Percentiles rank a stretch among this genome's conserved stretches.
Conservation (phyloP, 2,888 invertebrate species). For the Alsophila aescularia region DNA sequence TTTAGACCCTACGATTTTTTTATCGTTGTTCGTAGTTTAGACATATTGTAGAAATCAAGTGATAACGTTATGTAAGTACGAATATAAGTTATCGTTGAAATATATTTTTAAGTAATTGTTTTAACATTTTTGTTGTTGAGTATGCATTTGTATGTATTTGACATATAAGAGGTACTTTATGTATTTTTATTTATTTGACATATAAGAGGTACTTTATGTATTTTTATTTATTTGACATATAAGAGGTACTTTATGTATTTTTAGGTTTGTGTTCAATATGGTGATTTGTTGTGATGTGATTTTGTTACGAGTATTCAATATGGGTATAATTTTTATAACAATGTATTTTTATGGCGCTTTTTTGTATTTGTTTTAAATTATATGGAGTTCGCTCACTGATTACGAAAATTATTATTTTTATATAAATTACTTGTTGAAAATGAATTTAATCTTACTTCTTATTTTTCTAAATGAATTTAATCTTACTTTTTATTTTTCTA, state of each 20-base stretch:
- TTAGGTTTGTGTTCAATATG: conserved; percentile 17
- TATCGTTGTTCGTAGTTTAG: too few species aligned
- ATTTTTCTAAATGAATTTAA: too few species aligned
- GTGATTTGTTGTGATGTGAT: conserved; percentile 36
- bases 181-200: too few species aligned
- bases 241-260: conserved; percentile 27
- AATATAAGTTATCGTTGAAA: conserved; percentile 36
- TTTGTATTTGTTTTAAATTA: conserved; percentile 2
- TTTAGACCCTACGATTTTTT: too few species aligned
- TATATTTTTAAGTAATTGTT: conserved; percentile 44
- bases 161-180: too few species aligned
- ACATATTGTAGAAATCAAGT: conserved; percentile 28
- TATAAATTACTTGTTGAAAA: too few species aligned
- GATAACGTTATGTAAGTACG: conserved; percentile 26
- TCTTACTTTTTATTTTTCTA: conserved; percentile 4
- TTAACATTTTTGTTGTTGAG: conserved; percentile 29
- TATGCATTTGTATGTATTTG: too few species aligned
- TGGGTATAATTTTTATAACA: conserved; percentile 18
- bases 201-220: too few species aligned
- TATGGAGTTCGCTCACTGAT: too few species aligned
- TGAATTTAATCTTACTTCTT: too few species aligned
- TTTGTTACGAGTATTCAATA: conserved; percentile 29
- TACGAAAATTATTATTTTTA: too few species aligned
- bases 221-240: conserved; percentile 33
- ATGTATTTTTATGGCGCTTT: conserved; percentile 8